These are phyloP conservation scores for Amphipyra tragopoginis DNA, from an alignment of 2,888 invertebrate species.

Conservation along the genomic window DNA sequence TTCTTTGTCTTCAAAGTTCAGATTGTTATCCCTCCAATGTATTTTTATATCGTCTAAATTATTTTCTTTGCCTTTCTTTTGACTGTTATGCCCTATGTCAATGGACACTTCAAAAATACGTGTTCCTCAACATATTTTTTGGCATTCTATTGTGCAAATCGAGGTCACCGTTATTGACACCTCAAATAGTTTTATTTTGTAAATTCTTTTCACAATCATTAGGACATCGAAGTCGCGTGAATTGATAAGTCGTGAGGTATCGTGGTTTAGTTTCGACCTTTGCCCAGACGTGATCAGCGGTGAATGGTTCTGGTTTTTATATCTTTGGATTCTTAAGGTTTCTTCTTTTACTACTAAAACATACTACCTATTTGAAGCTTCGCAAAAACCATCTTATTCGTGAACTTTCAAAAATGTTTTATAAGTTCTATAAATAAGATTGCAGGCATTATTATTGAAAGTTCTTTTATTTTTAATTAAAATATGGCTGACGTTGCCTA, in stretches of 20 bases:
- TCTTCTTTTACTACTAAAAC: background rate
- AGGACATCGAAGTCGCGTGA: slow-evolving; percentile 25
- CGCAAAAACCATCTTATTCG: background rate
- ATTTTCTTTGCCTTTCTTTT: no score
- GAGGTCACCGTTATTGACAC: slow-evolving; percentile 39
- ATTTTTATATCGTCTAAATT: no score
- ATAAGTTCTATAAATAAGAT: no score
- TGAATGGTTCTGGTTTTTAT: slow-evolving; percentile 11
- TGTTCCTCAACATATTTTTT: slow-evolving; percentile 9
- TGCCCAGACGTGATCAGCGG: slow-evolving; percentile 8
- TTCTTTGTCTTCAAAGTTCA: no score
- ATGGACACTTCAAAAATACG: background rate
- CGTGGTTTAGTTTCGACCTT: slow-evolving; percentile 26
- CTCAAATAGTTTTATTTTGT: slow-evolving; percentile 24
- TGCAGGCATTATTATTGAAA: background rate
- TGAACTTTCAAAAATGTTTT: background rate
- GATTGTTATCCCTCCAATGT: no score
- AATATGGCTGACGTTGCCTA: no score
- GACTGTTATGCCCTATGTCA: no score
- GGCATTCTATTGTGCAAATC: slow-evolving; percentile 11
- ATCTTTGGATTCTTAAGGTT: background rate
- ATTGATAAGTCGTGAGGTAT: slow-evolving; percentile 50
- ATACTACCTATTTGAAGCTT: background rate
- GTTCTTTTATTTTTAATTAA: no score
- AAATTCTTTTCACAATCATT: slow-evolving; percentile 32